A percentile compares a stretch with the other conserved stretches of the same genome.
phyloP scores from a whole-genome alignment of 2,888 invertebrate species.

The Himalopsyche tibetana region DNA sequence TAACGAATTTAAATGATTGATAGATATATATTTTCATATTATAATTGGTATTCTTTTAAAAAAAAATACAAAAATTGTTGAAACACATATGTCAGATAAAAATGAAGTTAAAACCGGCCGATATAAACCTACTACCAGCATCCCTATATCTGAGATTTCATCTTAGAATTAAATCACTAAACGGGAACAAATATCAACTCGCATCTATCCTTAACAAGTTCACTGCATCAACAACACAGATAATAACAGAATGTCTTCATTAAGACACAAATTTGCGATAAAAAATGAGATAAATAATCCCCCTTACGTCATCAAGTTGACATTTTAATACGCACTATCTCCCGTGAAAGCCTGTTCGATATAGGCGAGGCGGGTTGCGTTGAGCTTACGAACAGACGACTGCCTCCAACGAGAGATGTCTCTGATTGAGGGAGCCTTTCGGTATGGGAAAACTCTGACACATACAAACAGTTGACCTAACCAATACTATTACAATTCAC shows the following conservation, averaged over 20 bases:
- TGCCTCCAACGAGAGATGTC: constrained; percentile 48
- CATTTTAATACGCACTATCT: not conserved
- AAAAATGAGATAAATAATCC: too few species aligned
- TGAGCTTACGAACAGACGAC: constrained; percentile 46
- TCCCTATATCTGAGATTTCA: not conserved
- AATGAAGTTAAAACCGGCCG: not conserved
- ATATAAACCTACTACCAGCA: not conserved
- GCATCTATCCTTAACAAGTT: not conserved
- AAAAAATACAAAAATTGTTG: too few species aligned
- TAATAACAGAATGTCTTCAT: not conserved
- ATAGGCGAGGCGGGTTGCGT: not conserved
- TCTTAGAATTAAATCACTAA: not conserved
- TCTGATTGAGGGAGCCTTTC: constrained; percentile 47
- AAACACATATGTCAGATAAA: too few species aligned
- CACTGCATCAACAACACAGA: not conserved
- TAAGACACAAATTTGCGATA: too few species aligned
- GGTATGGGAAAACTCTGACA: not conserved
- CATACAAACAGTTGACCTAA: not conserved
- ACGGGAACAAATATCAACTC: not conserved
- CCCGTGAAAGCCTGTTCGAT: not conserved
- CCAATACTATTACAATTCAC: not conserved
- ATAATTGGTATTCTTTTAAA: too few species aligned
- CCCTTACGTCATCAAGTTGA: not conserved
- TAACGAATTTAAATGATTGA: too few species aligned
- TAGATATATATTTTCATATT: too few species aligned